Base-by-base conservation (phyloP, 2,888 invertebrate genomes). In the Drosophila barbarae region DNA sequence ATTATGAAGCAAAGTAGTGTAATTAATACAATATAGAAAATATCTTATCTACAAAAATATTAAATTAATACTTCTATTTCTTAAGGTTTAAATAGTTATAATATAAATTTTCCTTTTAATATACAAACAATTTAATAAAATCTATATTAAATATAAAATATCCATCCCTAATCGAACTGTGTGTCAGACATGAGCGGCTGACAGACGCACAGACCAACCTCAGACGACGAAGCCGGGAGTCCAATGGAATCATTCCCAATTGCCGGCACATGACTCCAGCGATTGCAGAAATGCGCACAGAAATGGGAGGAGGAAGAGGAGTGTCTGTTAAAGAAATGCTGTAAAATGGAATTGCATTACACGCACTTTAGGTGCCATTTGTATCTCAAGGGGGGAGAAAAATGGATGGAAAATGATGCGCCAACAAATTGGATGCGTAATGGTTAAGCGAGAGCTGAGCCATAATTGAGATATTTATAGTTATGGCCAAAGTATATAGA, bases 261-360 rank as follows among this genome's bases (percentile, higher is more conserved):
- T 77, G 82, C 76, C 52, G 50, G 76, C 73, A 73, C 77, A 76
- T 74, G 80, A 72, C 72, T 66, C 42, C 49, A 47, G 38, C 61
- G 61, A 53, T 39, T 42, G 35, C 39, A 44, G 69, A 36, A 47
- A 70, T 64, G 52, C 50, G 52, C 41, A 54, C 36, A 23, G 46
- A 28, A 52, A 52, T 23, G 54, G 28, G 28, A 41, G 28, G 18
- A 23, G 35, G 56, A 35, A 18, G 23, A 18, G 32, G 56, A 21
- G 39, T 38, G 46, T 36, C 49, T 53, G 53, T 61, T 77, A 65
- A 66, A 68, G 70, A 73, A 70, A 58, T 64, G 58, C 42, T 65
- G 60, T 50, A 61, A 81, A 81, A 77, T 80, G 65, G 51, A 74
- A 83, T 80, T 77, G 81, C 72, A 77, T 83, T 80, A 80, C 77